Evolutionary conservation across 2,113 vertebrate genomes (phyloP).

Genomic region (Microtus oregoni): DNA sequence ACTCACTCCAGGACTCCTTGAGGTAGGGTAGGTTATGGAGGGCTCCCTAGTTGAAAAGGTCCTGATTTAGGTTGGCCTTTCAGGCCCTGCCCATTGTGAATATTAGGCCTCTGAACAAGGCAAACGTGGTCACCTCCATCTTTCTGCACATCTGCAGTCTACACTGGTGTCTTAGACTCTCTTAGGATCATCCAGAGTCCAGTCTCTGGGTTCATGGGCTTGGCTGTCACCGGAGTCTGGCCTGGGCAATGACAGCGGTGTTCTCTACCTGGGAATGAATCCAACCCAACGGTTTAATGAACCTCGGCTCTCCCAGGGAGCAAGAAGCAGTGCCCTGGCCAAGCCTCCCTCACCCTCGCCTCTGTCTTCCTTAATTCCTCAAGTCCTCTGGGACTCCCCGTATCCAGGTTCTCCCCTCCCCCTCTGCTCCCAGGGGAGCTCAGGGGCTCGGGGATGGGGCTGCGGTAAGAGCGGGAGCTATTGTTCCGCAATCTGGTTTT

Average conservation of each 20-base stretch:
- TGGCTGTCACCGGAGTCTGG: not conserved
- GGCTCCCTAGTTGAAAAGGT: not conserved
- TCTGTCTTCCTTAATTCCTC: slow-evolving; percentile 40
- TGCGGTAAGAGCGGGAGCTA: slow-evolving; percentile 85
- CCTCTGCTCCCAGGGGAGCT: slow-evolving; percentile 79
- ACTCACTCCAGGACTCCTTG: fast-evolving
- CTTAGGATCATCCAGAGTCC: not conserved
- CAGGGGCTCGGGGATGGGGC: slow-evolving; percentile 81
- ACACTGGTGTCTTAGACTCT: not conserved
- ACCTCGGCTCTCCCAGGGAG: slow-evolving; percentile 45
- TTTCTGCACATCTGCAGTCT: no score
- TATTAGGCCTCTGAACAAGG: not conserved
- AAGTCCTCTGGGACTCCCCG: slow-evolving; percentile 31
- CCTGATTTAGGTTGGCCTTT: not conserved
- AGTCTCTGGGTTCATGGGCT: not conserved
- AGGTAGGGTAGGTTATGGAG: not conserved
- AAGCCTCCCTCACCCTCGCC: slow-evolving; percentile 27
- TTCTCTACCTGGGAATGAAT: slow-evolving; percentile 43
- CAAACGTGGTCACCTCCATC: not conserved
- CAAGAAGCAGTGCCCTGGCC: slow-evolving; percentile 47
- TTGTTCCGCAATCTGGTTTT: slow-evolving; percentile 90
- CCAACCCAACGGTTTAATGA: slow-evolving; percentile 3
- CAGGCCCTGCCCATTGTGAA: not conserved
- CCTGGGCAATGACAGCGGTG: not conserved
- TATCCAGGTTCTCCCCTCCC: not conserved